These are phyloP conservation scores for Zeugodacus cucurbitae DNA, from an alignment of 1,140 invertebrate species.

Conservation along the genomic window DNA sequence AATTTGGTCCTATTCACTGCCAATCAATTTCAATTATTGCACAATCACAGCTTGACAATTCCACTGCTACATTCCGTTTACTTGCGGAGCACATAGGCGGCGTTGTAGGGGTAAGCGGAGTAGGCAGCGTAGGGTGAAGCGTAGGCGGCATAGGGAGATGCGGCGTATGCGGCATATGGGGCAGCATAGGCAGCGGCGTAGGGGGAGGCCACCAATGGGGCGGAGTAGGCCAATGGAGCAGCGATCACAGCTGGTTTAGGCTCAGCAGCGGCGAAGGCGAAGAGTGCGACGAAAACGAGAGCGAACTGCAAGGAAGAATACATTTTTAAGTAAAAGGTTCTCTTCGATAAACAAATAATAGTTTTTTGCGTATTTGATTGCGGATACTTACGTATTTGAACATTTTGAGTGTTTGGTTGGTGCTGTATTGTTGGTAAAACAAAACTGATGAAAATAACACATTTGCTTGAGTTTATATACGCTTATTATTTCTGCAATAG, in stretches of 20 bases:
- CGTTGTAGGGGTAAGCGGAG: slow-evolving; percentile 43
- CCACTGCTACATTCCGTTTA: slow-evolving; percentile 13
- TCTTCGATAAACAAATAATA: not conserved
- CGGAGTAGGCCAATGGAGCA: not conserved
- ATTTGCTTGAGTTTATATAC: slow-evolving; percentile 15
- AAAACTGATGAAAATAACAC: slow-evolving; percentile 30
- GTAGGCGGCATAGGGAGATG: slow-evolving; percentile 44
- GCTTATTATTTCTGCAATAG: not conserved
- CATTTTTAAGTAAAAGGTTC: not conserved
- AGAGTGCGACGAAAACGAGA: slow-evolving; percentile 52
- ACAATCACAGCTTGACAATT: not conserved
- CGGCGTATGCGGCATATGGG: slow-evolving; percentile 44
- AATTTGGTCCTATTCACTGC: not conserved
- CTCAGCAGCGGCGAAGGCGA: slow-evolving; percentile 1
- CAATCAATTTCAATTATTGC: not conserved
- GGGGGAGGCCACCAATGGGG: slow-evolving; percentile 47
- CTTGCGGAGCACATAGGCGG: slow-evolving; percentile 45
- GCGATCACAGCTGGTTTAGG: not conserved
- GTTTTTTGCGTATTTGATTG: not conserved
- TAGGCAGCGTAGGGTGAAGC: slow-evolving; percentile 40
- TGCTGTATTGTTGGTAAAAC: not conserved
- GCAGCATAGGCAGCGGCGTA: slow-evolving; percentile 55
- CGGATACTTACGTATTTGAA: slow-evolving; percentile 63
- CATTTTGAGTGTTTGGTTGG: slow-evolving; percentile 52
- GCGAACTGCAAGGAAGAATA: slow-evolving; percentile 52